Evolutionary conservation across 2,113 vertebrate species (phyloP), one percentile per base, ranked within the genome.

Genomic region (Tonatia bakeri): DNA sequence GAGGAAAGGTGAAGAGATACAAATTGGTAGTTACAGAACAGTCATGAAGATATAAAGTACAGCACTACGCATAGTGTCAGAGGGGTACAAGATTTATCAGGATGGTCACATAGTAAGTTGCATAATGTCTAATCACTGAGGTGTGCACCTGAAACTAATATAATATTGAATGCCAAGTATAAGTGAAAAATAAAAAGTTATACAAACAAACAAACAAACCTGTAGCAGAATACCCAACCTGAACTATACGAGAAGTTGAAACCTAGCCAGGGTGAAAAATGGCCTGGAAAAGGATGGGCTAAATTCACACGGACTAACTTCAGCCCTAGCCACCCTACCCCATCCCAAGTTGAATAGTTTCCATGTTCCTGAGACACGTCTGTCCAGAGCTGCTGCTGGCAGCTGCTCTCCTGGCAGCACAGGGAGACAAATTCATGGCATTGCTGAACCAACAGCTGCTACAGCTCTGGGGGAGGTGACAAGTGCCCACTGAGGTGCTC

Each of bases 401-500:
- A 92, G 97, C 98, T 98, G 98, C 96, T 97, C 69, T 97, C 97
- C 97, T 98, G 97, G 98, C 96, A 97, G 95, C 87, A 92, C 61
- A 96, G 28, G 91, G 92, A 90, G 38, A 86, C 54, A 36, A 73
- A 97, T 95, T 90, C 94, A 4, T 19, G 75, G 97, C 96, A 38
- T 91, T 96, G 96, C 95, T 91, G 65, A 36, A 86, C 50, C 47
- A 96, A 72, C 96, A 95, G 77, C 59, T 83, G 79, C 59, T 95
- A 40, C 4, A 95, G 94, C 33, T n/a, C 91, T 0, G 0, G 93
- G 94, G 96, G 95, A 94, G 91, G 96, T 83, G 91, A 90, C 6
- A 54, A 93, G 95, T 91, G 94, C 97, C 96, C 14, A 9, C 86
- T 47, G 96, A 97, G 97, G 94, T n/a, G 83, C 93, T 94, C 90